A percentile compares a stretch with the other conserved stretches of the same genome.
phyloP scores from a whole-genome alignment of 2,888 invertebrate genomes.

The Macrosiphum euphorbiae region DNA sequence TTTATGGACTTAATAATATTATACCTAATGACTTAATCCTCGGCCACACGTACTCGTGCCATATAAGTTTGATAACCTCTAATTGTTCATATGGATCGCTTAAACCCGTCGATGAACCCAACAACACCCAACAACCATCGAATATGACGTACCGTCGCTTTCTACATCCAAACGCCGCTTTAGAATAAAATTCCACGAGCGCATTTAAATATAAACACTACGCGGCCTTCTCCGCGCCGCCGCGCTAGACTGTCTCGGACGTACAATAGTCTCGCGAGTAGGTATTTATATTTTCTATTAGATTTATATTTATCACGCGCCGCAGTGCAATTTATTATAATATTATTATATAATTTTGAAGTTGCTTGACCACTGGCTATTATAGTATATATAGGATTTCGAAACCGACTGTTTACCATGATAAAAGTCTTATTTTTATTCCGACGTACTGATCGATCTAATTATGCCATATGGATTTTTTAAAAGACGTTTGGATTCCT shows the following conservation, averaged over 20 bases:
- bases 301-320: background rate
- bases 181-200: background rate
- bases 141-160: background rate
- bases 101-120: background rate
- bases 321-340: background rate
- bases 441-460: background rate
- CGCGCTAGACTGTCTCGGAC: background rate
- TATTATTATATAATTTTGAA: background rate
- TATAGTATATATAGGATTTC: background rate
- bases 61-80: background rate
- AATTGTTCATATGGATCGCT: background rate
- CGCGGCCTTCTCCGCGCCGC: background rate
- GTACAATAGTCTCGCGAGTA: background rate
- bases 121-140: background rate
- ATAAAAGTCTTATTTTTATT: background rate
- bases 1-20: background rate
- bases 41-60: background rate
- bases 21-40: background rate
- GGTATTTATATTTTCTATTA: background rate
- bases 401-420: background rate
- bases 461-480: background rate
- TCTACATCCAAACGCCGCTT: background rate
- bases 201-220: background rate
- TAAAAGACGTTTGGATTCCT: background rate
- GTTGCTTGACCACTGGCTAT: background rate